Evolutionary conservation across 2,797 vertebrate species (phyloP), one percentile per base, ranked within the genome.

Genomic region (Enteromius paludinosus): DNA sequence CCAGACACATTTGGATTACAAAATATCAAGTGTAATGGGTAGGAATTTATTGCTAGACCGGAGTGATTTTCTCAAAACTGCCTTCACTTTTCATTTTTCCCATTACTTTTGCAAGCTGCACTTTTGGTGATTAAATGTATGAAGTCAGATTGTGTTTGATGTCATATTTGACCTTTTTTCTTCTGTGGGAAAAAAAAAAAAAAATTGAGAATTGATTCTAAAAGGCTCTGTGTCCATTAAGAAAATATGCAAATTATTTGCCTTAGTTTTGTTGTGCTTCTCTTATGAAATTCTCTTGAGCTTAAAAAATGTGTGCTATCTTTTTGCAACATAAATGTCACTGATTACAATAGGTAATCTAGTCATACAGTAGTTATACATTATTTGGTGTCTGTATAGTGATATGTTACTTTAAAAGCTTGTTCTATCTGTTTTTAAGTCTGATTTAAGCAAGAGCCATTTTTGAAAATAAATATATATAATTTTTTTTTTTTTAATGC

Each of bases 1-100:
- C 5, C 18, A 66, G 43, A 78, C 28, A 78, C n/a, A 49, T 38
- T 78, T 35, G 20, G 7, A 47, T 65, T 49, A 65, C 28, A 64
- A 66, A 49, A 35, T 78, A 64, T 78, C 61, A 35, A 65, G 6
- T 17, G 1, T 10, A 49, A 65, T n/a, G 17, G 23, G 10, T 8
- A 28, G 18, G 28, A 14, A 35, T 15, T 23, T 18, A 47, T 62
- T 47, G 15, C 25, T 47, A 30, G 28, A 35, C 18, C 12, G 1
- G 61, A 33, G 15, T 8, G 25, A 25, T 35, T 65, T 66, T 65
- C 61, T 23, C 41, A 47, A 20, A 78, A 66, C 43, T 78, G 35
- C 38, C 23, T 47, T 33, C 9, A 30, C 23, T 33, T 52, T 49
- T 72, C n/a, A 43, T 43, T 69, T 68, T 35, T 20, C 3, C 64